Base-by-base conservation (phyloP, 2,888 invertebrate species). In the Hydrotaea diabolus region DNA sequence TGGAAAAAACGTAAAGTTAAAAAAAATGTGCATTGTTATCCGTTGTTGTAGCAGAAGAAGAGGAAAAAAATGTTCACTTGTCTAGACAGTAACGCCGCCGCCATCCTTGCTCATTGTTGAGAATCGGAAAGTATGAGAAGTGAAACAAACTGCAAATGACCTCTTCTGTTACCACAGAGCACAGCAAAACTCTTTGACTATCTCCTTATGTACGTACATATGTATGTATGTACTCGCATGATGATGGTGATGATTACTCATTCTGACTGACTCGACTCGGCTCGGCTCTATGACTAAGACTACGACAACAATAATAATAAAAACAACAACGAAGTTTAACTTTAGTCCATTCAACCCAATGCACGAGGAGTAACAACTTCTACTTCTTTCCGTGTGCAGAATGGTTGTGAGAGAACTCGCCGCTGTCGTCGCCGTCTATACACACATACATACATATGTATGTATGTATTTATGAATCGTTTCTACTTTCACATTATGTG, bases 331-430 rank as follows among this genome's bases (percentile, higher is more conserved):
- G 79, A 69, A 71, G 81, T 80, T 84, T 85, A 82, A 87, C 89
- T 88, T 88, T 88, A 90, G 90, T 90, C 87, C 90, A 90, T 90
- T 90, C 90, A 90, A 90, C 90, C 90, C 89, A 80, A 89, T 86
- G 87, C 86, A 86, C 87, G 80, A 69, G 69, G 69, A 69, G 69
- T 69, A 69, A 69, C 46, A 69, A 69, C 69, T 69, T 66, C 82
- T 80, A 79, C 80, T 78, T 82, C 77, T 84, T 86, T 85, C 77
- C 83, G 76, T 77, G 81, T 82, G 64, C 82, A 39, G 39, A 39
- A 39, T 8, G 39, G n/a, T 11, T 46, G 69, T 19, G 69, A 69
- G 69, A 69, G 69, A 19, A 46, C 49, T 77, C 72, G 72, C 74
- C 46, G 53, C 59, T 7, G 72, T 19, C 59, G 71, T 26, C 46